A percentile compares a stretch with the other conserved stretches of the same genome.
Evolutionary conservation across 1,140 invertebrate species (phyloP).

Genomic region (Anadara kagoshimensis): DNA sequence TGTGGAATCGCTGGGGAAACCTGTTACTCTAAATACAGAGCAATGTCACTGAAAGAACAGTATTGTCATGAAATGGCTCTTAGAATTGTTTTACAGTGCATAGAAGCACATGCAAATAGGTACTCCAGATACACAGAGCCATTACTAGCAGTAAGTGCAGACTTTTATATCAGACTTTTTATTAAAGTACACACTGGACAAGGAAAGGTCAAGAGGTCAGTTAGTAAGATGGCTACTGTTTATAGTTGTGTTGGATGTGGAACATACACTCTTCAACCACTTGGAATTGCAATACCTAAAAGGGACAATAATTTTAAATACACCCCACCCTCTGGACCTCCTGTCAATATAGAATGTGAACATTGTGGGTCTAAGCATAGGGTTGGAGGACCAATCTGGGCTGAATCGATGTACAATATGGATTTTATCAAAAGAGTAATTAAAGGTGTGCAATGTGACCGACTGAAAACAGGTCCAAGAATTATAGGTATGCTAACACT

Average conservation of each 20-base stretch:
- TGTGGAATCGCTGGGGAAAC: constrained; percentile 97
- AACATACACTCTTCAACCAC: constrained; percentile 83
- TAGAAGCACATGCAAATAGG: constrained; percentile 92
- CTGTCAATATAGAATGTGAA: constrained; percentile 81
- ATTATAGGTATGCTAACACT: constrained; percentile 80
- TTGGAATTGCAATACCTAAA: constrained; percentile 78
- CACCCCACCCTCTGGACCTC: constrained; percentile 80
- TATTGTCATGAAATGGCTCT: constrained; percentile 97
- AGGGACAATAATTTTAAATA: constrained; percentile 76
- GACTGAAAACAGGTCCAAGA: constrained; percentile 81
- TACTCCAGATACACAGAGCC: constrained; percentile 96
- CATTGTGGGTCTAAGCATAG: constrained; percentile 86
- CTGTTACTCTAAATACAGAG: constrained; percentile 95
- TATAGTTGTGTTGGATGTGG: constrained; percentile 94
- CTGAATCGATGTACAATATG: constrained; percentile 86
- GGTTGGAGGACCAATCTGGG: constrained; percentile 96
- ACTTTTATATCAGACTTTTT: constrained; percentile 98
- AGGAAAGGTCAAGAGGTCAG: constrained; percentile 85
- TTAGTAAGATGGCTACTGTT: constrained; percentile 87
- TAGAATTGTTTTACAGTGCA: constrained; percentile 91
- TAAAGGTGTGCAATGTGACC: constrained; percentile 59
- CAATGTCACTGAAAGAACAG: constrained; percentile 89
- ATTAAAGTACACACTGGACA: constrained; percentile 88
- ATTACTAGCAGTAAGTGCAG: constrained; percentile 91
- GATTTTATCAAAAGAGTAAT: constrained; percentile 83